Evolutionary conservation across 2,113 vertebrate species (phyloP).

Genomic region (Sisor rabdophorus): DNA sequence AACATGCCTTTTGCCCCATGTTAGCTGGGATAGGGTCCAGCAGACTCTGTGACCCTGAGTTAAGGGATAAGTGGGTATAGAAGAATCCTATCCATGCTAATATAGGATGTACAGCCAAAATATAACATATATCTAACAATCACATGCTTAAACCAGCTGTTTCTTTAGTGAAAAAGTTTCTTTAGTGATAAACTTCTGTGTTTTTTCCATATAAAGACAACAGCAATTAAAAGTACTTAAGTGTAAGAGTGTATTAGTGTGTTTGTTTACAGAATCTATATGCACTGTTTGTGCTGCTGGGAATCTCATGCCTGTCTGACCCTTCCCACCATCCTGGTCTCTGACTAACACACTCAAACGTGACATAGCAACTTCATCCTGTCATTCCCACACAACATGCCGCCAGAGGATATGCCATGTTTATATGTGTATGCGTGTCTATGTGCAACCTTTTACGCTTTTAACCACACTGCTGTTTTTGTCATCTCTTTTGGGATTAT

Average conservation of each 20-base stretch:
- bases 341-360: conserved; percentile 56
- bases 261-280: conserved; percentile 2
- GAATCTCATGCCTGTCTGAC: conserved; percentile 66
- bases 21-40: no score
- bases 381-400: conserved; percentile 49
- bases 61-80: no score
- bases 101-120: background rate
- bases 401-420: conserved; percentile 35
- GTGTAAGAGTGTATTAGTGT: background rate
- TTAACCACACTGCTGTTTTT: conserved; percentile 39
- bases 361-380: conserved; percentile 55
- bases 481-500: conserved; percentile 60
- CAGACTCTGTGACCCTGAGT: no score
- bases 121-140: background rate
- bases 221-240: background rate
- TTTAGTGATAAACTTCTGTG: background rate
- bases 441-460: conserved; percentile 33
- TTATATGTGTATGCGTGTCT: conserved; percentile 30
- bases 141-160: conserved; percentile 1
- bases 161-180: background rate
- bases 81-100: background rate
- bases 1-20: no score
- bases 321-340: conserved; percentile 57
- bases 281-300: conserved; percentile 52
- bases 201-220: conserved; percentile 12